A percentile compares a stretch with the other conserved stretches of the same genome.
These are phyloP conservation scores for Clupea harengus DNA, from an alignment of 2,113 vertebrate genomes.

Conservation along the genomic window DNA sequence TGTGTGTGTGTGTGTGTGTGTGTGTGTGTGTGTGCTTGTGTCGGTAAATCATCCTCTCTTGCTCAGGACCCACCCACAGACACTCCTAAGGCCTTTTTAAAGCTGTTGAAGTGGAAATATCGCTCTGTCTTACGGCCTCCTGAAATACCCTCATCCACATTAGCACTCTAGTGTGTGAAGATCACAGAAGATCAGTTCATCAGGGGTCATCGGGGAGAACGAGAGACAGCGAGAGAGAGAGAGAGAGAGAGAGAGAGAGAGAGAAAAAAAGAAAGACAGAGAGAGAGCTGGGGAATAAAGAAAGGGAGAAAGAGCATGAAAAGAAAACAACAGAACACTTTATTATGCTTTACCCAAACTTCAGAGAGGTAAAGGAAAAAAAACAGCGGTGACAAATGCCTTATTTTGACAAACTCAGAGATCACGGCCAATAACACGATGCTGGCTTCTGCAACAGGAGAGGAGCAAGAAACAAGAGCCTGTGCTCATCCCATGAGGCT, in stretches of 20 bases:
- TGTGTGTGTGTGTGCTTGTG: background rate
- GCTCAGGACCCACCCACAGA: background rate
- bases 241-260: background rate
- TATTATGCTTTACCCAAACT: conserved; percentile 13
- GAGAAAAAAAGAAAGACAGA: background rate
- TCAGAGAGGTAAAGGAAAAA: conserved; percentile 10
- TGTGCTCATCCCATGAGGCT: conserved; percentile 27
- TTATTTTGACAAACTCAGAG: conserved; percentile 19
- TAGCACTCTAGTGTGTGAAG: background rate
- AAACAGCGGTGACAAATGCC: conserved; percentile 11
- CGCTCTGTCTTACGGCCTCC: background rate
- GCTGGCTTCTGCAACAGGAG: conserved; percentile 45
- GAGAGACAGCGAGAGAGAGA: background rate
- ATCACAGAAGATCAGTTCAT: background rate
- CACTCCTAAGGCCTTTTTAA: background rate
- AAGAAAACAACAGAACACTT: conserved; percentile 21
- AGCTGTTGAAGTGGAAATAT: conserved; percentile 1
- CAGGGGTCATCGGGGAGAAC: background rate
- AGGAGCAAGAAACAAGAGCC: conserved; percentile 29
- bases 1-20: background rate
- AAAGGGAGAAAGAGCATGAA: background rate
- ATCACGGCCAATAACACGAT: conserved; percentile 38
- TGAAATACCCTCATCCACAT: background rate
- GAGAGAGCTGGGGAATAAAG: background rate
- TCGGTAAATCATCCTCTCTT: background rate